Conservation (phyloP, 2,888 invertebrate genomes). For the Nebria salina region DNA sequence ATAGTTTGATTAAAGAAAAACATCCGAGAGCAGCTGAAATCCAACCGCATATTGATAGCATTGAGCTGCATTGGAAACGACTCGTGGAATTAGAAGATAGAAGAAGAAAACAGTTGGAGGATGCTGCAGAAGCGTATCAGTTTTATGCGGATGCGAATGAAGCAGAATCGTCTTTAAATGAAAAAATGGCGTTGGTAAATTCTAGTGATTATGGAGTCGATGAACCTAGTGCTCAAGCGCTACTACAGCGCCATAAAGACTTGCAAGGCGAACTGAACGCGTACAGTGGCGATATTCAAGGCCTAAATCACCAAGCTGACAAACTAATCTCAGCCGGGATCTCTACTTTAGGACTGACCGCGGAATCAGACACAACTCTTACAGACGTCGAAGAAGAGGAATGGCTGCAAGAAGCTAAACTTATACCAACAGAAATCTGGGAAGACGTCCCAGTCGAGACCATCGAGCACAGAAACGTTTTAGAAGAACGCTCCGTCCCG, state of each 20-base stretch:
- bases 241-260: slow-evolving; percentile 86
- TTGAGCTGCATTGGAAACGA: slow-evolving; percentile 89
- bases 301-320: slow-evolving; percentile 82
- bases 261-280: slow-evolving; percentile 89
- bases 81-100: slow-evolving; percentile 83
- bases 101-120: slow-evolving; percentile 80
- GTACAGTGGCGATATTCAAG: slow-evolving; percentile 84
- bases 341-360: slow-evolving; percentile 71
- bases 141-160: slow-evolving; percentile 98
- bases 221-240: slow-evolving; percentile 89
- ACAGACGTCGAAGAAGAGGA: slow-evolving; percentile 71
- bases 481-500: slow-evolving; percentile 86
- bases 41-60: slow-evolving; percentile 78
- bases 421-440: slow-evolving; percentile 92
- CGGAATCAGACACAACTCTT: slow-evolving; percentile 70
- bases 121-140: slow-evolving; percentile 93
- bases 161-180: slow-evolving; percentile 96
- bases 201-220: slow-evolving; percentile 93
- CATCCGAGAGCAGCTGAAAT: slow-evolving; percentile 87
- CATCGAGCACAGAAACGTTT: slow-evolving; percentile 84
- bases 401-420: slow-evolving; percentile 28
- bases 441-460: slow-evolving; percentile 90
- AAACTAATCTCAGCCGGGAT: slow-evolving; percentile 81
- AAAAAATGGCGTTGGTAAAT: slow-evolving; percentile 90
- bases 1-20: slow-evolving; percentile 77